phyloP scores from a whole-genome alignment of 1,140 invertebrate species.

The Adelges cooleyi region DNA sequence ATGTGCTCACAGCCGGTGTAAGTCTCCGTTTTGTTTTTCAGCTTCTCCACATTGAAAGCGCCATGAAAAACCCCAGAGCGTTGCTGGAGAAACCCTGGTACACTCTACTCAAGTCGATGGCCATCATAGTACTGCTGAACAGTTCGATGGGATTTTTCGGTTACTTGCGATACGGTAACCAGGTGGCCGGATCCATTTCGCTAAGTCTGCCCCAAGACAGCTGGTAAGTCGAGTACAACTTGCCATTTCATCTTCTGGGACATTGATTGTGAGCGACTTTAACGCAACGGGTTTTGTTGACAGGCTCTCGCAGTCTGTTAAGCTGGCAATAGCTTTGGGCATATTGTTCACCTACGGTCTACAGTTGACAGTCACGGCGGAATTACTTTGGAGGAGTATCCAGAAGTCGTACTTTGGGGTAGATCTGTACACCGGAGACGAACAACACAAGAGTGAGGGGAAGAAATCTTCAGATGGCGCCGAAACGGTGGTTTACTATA shows the following conservation, averaged over 20 bases:
- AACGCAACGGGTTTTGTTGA: too few species aligned
- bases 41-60: conserved; percentile 62
- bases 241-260: conserved; percentile 56
- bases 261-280: too few species aligned
- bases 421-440: too few species aligned
- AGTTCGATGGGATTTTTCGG: conserved; percentile 77
- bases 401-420: too few species aligned
- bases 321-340: conserved; percentile 67
- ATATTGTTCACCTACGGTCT: conserved; percentile 78
- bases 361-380: conserved; percentile 77
- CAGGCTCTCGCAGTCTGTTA: conserved; percentile 57
- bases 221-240: conserved; percentile 48
- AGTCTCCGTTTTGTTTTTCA: too few species aligned
- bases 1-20: too few species aligned
- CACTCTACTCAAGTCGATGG: conserved; percentile 74
- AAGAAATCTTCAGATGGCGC: too few species aligned
- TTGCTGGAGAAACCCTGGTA: conserved; percentile 67
- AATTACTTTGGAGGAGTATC: conserved; percentile 52
- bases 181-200: conserved; percentile 57
- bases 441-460: too few species aligned
- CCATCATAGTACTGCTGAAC: conserved; percentile 67
- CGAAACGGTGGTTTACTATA: conserved; percentile 27
- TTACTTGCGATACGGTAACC: conserved; percentile 63
- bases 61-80: conserved; percentile 69
- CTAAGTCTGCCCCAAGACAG: conserved; percentile 51